These are phyloP conservation scores for Calosoma granatense DNA, from an alignment of 1,140 invertebrate species.

Conservation along the genomic window DNA sequence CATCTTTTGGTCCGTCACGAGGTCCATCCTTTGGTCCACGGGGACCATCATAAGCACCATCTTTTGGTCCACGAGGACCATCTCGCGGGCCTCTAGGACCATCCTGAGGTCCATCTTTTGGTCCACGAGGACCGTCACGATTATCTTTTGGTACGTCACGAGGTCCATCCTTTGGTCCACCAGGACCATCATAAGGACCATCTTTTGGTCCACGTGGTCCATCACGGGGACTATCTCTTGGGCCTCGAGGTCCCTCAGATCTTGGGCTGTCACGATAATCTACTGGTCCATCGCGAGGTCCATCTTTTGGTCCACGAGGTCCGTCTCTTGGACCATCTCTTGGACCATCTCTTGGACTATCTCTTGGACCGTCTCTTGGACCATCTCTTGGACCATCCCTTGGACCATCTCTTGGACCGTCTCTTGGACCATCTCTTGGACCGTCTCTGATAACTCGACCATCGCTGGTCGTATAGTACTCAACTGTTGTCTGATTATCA, in stretches of 20 bases:
- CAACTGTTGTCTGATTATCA: constrained; percentile 19
- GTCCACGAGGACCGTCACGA: neutral
- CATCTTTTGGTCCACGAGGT: neutral
- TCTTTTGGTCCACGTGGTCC: neutral
- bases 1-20: too few species aligned
- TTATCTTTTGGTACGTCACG: too few species aligned
- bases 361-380: neutral
- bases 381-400: neutral
- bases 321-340: neutral
- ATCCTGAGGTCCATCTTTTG: constrained; percentile 11
- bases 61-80: too few species aligned
- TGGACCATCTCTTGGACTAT: neutral
- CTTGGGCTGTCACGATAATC: too few species aligned
- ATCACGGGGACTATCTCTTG: too few species aligned
- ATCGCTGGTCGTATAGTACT: constrained; percentile 21
- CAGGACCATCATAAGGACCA: neutral
- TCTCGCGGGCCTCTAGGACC: too few species aligned
- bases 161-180: too few species aligned
- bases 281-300: neutral
- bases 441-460: constrained; percentile 13
- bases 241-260: too few species aligned
- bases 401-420: constrained; percentile 1
- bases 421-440: constrained; percentile 16
- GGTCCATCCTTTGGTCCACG: constrained; percentile 8
- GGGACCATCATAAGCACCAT: too few species aligned